Evolutionary conservation across 1,140 invertebrate genomes (phyloP).

Genomic region (Oscheius sp.): DNA sequence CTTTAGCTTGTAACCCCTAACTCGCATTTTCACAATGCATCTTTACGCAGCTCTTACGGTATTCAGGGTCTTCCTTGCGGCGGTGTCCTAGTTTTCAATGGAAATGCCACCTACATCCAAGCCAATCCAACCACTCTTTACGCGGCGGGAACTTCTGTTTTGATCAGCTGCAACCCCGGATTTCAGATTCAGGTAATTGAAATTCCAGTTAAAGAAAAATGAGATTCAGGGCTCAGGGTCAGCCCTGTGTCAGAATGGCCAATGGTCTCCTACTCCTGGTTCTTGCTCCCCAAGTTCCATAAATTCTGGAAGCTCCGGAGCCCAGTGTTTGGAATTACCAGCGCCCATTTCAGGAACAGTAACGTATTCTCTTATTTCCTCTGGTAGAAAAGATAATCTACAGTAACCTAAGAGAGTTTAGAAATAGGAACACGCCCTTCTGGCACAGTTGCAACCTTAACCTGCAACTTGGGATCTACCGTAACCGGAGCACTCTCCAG

Average conservation of each 20-base stretch:
- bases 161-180: background rate
- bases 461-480: background rate
- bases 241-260: background rate
- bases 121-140: background rate
- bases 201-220: background rate
- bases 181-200: background rate
- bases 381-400: background rate
- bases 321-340: background rate
- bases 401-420: background rate
- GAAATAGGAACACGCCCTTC: background rate
- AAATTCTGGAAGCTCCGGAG: background rate
- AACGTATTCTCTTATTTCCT: background rate
- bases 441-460: background rate
- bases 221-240: background rate
- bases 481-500: background rate
- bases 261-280: background rate
- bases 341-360: background rate
- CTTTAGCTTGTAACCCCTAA: background rate
- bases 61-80: background rate
- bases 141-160: background rate
- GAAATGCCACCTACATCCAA: background rate
- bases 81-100: background rate
- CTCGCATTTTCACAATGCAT: background rate
- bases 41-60: background rate
- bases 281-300: background rate